phyloP scores from a whole-genome alignment of 2,888 invertebrate species.

The Cheilosia variabilis region DNA sequence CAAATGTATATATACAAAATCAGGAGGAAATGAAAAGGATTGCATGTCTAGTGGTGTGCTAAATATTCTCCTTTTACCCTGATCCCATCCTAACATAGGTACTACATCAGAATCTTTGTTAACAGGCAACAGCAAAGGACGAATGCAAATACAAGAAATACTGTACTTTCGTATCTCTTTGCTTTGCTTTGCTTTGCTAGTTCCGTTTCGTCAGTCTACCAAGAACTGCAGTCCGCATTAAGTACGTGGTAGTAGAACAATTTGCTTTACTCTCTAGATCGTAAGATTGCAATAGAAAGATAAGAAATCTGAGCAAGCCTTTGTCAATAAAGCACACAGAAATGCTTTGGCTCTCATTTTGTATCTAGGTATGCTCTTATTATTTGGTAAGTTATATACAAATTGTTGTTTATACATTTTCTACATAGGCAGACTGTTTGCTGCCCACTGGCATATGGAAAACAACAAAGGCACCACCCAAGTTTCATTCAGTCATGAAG shows the following conservation, averaged over 20 bases:
- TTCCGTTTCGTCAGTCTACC: neutral
- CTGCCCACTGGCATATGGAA: conserved; percentile 6
- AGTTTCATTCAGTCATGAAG: conserved; percentile 16
- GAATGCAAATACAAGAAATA: conserved; percentile 41
- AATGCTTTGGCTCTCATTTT: conserved; percentile 6
- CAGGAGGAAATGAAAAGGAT: conserved; percentile 15
- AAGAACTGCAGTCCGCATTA: conserved; percentile 18
- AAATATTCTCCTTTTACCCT: conserved; percentile 35
- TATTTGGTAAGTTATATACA: conserved; percentile 3
- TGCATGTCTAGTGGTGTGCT: conserved; percentile 37
- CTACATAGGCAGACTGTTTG: conserved; percentile 11
- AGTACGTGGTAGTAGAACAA: conserved; percentile 14
- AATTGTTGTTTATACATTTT: neutral
- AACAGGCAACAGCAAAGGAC: conserved; percentile 17
- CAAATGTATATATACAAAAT: conserved; percentile 2
- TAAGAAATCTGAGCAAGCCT: conserved; percentile 29
- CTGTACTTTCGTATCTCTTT: conserved; percentile 18
- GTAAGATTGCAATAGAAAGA: conserved; percentile 33
- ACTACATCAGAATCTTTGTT: conserved; percentile 9
- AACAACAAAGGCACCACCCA: neutral
- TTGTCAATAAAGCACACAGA: conserved; percentile 1
- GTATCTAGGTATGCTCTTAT: conserved; percentile 8
- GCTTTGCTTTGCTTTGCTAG: conserved; percentile 1
- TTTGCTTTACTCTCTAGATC: conserved; percentile 21
- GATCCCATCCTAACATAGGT: conserved; percentile 23